Base-by-base conservation (phyloP, 2,888 invertebrate species). In the Aphrophora alni region DNA sequence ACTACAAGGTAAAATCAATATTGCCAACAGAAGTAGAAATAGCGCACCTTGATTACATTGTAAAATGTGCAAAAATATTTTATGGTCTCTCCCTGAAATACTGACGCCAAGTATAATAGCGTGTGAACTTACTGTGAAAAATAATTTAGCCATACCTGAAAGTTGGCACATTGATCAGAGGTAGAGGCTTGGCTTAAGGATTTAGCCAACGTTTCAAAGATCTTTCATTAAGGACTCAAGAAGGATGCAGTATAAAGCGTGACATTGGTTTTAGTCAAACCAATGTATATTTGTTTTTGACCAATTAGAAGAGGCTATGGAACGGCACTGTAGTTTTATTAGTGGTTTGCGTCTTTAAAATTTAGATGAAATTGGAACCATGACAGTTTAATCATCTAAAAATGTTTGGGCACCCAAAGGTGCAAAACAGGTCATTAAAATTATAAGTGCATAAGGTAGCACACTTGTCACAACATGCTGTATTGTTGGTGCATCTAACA, bases 381-480 rank as follows among this genome's bases (percentile, higher is more conserved):
- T 82, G 14, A 86, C 84, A 24, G 84, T 85, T n/a, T 84, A 85
- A 73, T 83, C 82, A 28, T 82, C 84, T 38, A 75, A 78, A 28
- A 85, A 84, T 81, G 84, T 85, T 17, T 69, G 86, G 68, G 85
- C 85, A 77, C 80, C 77, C 25, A 85, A 84, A 80, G 85, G 85
- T 28, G 26, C 28, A 17, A 82, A 79, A 68, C 51, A 59, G 26
- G 33, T 81, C 1, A 75, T 26, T 14, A 77, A 70, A 77, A 38
- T 44, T 24, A 70, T 38, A 28, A 77, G 77, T 27, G 70, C 28
- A 38, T 69, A 77, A 24, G 21, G 33, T 21, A 69, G 77, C 14
- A 77, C 77, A 28, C 38, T 77, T 28, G 77, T 77, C 3, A 77
- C 77, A 21, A 77, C 77, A 4, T 70, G 69, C 44, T 77, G 69